Evolutionary conservation across 2,113 vertebrate species (phyloP).

Genomic region (Agelaius phoeniceus): DNA sequence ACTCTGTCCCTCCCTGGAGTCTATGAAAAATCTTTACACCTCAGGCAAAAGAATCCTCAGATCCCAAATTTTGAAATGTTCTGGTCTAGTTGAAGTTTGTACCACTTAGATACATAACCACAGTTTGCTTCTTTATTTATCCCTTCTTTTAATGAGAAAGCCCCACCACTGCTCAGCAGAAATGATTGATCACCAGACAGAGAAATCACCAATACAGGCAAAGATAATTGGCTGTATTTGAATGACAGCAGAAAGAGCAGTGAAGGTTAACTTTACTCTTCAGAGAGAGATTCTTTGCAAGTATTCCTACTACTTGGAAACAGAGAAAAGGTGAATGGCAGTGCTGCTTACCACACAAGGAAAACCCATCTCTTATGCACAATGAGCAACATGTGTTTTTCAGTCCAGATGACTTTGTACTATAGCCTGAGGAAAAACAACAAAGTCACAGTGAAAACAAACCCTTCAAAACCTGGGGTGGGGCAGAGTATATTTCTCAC

Average conservation of each 20-base stretch:
- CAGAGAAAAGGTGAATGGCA: not conserved
- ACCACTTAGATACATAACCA: not conserved
- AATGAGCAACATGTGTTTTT: not conserved
- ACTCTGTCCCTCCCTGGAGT: not conserved
- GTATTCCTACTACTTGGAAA: not conserved
- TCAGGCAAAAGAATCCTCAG: not conserved
- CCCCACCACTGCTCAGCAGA: not conserved
- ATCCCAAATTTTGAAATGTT: not conserved
- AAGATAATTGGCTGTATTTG: not conserved
- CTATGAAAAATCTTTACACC: not conserved
- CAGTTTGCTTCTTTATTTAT: not conserved
- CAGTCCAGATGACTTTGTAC: not conserved
- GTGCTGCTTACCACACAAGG: not conserved
- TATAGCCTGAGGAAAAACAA: slow-evolving; percentile 5
- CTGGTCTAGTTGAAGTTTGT: not conserved
- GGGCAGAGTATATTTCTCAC: not conserved
- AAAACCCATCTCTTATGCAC: not conserved
- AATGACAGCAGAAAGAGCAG: not conserved
- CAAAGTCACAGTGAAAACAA: slow-evolving; percentile 1
- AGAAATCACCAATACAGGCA: not conserved
- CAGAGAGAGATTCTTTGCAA: not conserved
- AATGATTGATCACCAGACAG: not conserved
- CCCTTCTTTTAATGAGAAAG: not conserved
- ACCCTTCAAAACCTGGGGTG: not conserved
- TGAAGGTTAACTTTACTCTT: not conserved